Evolutionary conservation across 2,888 invertebrate species (phyloP).

Genomic region (Andricus quercusramuli): DNA sequence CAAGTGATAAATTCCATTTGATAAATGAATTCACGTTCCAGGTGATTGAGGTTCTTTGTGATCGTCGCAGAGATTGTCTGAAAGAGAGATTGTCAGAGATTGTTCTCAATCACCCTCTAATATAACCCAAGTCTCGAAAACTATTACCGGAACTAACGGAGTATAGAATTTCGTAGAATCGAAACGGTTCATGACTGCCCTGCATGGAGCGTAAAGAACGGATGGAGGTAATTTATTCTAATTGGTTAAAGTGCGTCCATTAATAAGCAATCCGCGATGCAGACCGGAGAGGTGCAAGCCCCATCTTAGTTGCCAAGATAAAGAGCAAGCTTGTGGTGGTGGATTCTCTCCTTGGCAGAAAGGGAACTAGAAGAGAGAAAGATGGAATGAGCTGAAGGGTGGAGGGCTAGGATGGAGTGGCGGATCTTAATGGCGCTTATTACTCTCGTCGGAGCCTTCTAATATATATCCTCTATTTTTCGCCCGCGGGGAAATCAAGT

Average conservation of each 20-base stretch:
- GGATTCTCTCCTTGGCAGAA: constrained; percentile 50
- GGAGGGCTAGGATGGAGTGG: constrained; percentile 59
- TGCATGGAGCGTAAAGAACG: constrained; percentile 57
- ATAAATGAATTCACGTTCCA: background rate
- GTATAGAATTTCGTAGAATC: constrained; percentile 51
- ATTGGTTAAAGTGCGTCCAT: constrained; percentile 72
- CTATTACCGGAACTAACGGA: constrained; percentile 48
- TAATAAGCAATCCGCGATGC: constrained; percentile 73
- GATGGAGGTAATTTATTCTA: constrained; percentile 73
- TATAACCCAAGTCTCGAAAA: constrained; percentile 28
- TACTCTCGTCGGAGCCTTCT: constrained; percentile 73
- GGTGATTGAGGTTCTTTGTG: background rate
- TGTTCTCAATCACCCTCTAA: constrained; percentile 26
- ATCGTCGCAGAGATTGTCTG: background rate
- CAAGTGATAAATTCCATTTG: background rate
- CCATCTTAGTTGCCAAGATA: constrained; percentile 50
- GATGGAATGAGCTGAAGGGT: constrained; percentile 54
- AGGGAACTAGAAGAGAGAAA: constrained; percentile 50
- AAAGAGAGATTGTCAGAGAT: background rate
- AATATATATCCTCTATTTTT: constrained; percentile 77
- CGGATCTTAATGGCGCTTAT: constrained; percentile 77
- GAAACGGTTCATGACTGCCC: constrained; percentile 50
- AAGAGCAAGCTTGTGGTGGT: constrained; percentile 50
- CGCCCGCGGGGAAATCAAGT: constrained; percentile 78
- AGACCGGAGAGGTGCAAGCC: constrained; percentile 49